phyloP scores from a whole-genome alignment of 2,113 vertebrate genomes.

The Phalacrocorax pelagicus region DNA sequence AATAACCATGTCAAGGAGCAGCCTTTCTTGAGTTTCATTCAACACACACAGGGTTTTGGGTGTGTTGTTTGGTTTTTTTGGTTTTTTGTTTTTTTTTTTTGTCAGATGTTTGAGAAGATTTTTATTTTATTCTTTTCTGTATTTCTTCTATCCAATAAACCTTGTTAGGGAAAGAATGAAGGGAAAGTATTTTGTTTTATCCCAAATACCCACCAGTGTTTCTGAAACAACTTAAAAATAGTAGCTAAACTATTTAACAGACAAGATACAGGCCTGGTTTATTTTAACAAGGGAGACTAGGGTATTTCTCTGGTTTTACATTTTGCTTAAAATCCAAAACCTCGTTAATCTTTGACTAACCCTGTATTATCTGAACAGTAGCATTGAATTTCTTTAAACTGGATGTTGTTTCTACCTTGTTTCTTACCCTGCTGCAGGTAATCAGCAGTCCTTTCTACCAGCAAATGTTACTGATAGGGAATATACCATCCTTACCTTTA shows the following conservation, averaged over 20 bases:
- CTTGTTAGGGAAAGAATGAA: background rate
- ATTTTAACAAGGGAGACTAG: background rate
- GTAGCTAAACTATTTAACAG: background rate
- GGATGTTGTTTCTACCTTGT: background rate
- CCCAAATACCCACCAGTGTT: background rate
- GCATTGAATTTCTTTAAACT: background rate
- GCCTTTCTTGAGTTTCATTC: background rate
- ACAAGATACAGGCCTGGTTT: background rate
- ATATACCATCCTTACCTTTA: background rate
- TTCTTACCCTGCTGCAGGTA: background rate
- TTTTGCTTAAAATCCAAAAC: background rate
- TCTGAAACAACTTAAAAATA: background rate
- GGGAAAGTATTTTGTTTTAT: background rate
- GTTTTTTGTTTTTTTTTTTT: no score
- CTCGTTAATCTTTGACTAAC: background rate
- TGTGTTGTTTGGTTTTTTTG: no score
- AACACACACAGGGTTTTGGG: no score
- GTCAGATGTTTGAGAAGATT: background rate
- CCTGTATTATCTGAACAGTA: background rate
- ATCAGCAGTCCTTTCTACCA: background rate
- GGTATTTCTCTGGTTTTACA: background rate
- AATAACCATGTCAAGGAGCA: background rate
- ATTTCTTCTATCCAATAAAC: background rate
- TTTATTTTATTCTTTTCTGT: background rate
- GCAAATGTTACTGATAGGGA: background rate